Conservation (phyloP, 2,888 invertebrate genomes). For the Nemotelus pantherinus region DNA sequence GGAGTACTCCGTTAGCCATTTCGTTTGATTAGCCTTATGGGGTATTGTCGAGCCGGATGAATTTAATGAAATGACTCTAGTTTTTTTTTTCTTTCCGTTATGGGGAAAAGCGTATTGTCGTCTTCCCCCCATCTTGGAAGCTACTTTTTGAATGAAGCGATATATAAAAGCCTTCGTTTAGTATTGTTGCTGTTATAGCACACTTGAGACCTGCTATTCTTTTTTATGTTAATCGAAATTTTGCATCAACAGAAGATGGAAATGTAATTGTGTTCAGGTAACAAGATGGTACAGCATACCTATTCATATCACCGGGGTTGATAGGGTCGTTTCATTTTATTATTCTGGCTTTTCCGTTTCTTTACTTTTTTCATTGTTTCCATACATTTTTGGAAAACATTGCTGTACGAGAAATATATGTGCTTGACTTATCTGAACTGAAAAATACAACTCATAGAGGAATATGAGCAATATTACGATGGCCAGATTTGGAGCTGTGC, state of each 20-base stretch:
- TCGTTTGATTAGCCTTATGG: slow-evolving; percentile 45
- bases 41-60: slow-evolving; percentile 29
- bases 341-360: slow-evolving; percentile 20
- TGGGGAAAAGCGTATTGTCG: not conserved
- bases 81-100: slow-evolving; percentile 4
- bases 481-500: not conserved
- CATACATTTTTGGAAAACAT: not conserved
- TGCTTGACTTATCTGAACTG: slow-evolving; percentile 28
- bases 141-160: slow-evolving; percentile 34
- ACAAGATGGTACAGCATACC: slow-evolving; percentile 34
- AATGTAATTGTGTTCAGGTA: slow-evolving; percentile 44
- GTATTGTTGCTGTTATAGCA: slow-evolving; percentile 42
- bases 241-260: slow-evolving; percentile 42
- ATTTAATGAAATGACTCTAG: slow-evolving; percentile 44
- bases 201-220: slow-evolving; percentile 43
- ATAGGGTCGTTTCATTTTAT: slow-evolving; percentile 37
- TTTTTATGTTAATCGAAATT: slow-evolving; percentile 45
- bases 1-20: slow-evolving; percentile 44
- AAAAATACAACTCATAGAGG: not conserved
- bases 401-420: not conserved
- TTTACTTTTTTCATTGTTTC: slow-evolving; percentile 4
- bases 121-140: not conserved
- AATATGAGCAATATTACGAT: not conserved
- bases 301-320: slow-evolving; percentile 34
- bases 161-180: slow-evolving; percentile 13